Conservation (phyloP, 2,797 vertebrate species). For the Streptopelia turtur region DNA sequence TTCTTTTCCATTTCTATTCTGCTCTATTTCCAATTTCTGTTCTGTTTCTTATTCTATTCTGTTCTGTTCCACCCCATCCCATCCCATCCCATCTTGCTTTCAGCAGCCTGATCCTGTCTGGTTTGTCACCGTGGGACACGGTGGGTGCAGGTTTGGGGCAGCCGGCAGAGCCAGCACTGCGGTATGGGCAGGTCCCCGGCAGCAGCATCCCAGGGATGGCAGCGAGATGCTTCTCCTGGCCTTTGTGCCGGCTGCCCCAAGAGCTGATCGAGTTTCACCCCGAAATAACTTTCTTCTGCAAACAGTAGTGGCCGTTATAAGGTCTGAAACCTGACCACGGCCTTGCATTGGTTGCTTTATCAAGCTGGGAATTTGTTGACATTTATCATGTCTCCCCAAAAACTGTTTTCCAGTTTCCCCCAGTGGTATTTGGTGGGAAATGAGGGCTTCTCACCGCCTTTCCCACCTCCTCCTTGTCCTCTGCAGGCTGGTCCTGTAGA, state of each 20-base stretch:
- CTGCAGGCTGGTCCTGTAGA: neutral
- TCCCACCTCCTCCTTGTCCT: neutral
- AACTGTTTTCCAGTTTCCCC: neutral
- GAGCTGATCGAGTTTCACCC: slow-evolving; percentile 38
- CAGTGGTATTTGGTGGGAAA: neutral
- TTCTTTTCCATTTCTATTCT: too few relatives aligned
- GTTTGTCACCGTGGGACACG: rapidly evolving
- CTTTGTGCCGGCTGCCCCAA: neutral
- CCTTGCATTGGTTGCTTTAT: neutral
- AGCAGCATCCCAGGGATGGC: neutral
- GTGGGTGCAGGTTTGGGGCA: neutral
- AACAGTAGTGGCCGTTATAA: neutral
- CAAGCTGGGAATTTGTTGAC: neutral
- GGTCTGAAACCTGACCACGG: slow-evolving; percentile 28
- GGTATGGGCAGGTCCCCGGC: neutral
- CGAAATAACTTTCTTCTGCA: slow-evolving; percentile 41
- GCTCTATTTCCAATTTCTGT: too few relatives aligned
- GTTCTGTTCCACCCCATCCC: too few relatives aligned
- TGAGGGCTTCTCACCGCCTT: neutral
- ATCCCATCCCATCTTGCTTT: neutral
- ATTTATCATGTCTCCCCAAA: neutral
- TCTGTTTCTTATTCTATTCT: too few relatives aligned
- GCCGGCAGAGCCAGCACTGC: neutral
- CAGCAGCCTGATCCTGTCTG: neutral
- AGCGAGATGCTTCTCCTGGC: neutral